Base-by-base conservation (phyloP, 1,140 invertebrate genomes). In the Drosophila bocqueti region DNA sequence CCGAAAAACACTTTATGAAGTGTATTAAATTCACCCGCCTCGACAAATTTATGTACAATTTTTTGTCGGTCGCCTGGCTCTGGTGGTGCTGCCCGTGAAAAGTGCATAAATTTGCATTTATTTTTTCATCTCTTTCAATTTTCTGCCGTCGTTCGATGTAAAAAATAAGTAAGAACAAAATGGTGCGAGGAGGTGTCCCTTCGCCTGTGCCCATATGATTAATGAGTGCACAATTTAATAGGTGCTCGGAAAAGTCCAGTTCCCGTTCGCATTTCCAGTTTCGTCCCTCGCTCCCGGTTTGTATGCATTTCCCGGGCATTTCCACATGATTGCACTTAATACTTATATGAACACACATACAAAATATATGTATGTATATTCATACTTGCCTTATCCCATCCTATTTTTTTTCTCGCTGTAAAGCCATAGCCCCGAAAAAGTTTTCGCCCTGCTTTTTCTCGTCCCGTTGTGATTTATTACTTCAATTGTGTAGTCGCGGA, bases 141-240 rank as follows among this genome's bases (percentile, higher is more conserved):
- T 67, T 66, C 36, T 43, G 45, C 21, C 36, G 31, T 36, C 38
- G 60, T 21, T 43, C 40, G 61, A 60, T 75, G 61, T 61, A 49
- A 75, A 84, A 79, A 89, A 90, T 73, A 90, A 77, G 63, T 54
- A 79, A 83, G 60, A 76, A 67, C 45, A 49, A 58, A 71, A 43
- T 34, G 42, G 40, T 26, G 29, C 43, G 46, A 46, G 67, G 21
- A 42, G 13, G 4, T 24, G 18, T 21, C 29, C 42, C 16, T 29
- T 31, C n/a, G 21, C 65, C 34, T 57, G 50, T 34, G 47, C 24
- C 84, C 52, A 31, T 76, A 89, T 89, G 84, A 89, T 89, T 89
- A 89, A 89, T 89, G 84, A 89, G 84, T 76, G 81, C 64, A 89
- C 81, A 90, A 90, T 90, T 89, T 89, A 89, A 89, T 89, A 89